Evolutionary conservation across 2,113 vertebrate genomes (phyloP), one percentile per base, ranked within the genome.

Genomic region (Spea multiplicata): DNA sequence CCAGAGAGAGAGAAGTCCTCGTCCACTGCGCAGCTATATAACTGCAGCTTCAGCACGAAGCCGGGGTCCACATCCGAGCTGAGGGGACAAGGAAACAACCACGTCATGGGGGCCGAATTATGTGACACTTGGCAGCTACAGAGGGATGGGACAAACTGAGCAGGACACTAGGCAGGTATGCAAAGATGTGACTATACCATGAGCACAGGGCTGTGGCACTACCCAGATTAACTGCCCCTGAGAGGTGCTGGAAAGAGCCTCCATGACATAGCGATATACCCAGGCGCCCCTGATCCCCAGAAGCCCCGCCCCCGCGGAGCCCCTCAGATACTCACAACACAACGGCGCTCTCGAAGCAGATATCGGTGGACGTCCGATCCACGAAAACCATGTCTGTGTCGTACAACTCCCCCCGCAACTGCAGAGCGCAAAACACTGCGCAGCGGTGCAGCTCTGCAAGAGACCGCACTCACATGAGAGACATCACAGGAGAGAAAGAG

Each of bases 371-470:
- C 0, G 96, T 98, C 82, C 95, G 87, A 88, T 98, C 95, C 78
- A 97, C 96, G 82, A 97, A 92, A 84, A 97, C 91, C 93, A 96
- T 96, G 86, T 97, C 95, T 0, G 96, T 97, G 88, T 97, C 96
- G 5, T 94, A 92, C 83, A 98, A 96, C 84, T 98, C 94, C 0
- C 92, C 94, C 6, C 95, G 95, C 0, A 98, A 83, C 90, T 95
- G 96, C 78, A 98, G 91, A 79, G 98, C 90, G 82, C 96, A 94
- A 90, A 98, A 97, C 70, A 97, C 94, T 0, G 96, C 96, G 76
- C 95, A 97, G 44, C 95, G 94, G 76, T 96, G 96, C 44, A 95
- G 91, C 84, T 96, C 96, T 97, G 75, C 57, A 59, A 12, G 44
- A 5, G 44, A 4, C 45, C 2, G 13, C 8, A 13, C 8, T 12